These are phyloP conservation scores for Tanytarsus gracilentus DNA, from an alignment of 2,888 invertebrate genomes.

Conservation along the genomic window DNA sequence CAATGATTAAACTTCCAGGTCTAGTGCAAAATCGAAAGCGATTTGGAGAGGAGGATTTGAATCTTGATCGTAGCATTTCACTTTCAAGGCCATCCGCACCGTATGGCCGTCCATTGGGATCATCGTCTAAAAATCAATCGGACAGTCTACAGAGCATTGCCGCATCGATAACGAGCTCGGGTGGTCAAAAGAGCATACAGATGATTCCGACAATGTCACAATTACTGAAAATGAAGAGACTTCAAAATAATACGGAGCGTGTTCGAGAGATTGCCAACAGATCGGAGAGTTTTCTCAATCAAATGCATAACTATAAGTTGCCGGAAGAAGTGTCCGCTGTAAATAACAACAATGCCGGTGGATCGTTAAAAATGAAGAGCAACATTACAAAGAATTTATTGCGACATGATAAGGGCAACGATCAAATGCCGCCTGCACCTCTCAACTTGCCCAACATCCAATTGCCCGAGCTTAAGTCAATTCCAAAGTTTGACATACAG, in stretches of 20 bases:
- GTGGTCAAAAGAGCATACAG: too few species aligned
- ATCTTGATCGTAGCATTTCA: constrained; percentile 34
- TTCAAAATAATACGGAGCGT: constrained; percentile 50
- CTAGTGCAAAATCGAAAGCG: constrained; percentile 32
- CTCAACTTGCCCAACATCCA: constrained; percentile 47
- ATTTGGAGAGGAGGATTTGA: constrained; percentile 35
- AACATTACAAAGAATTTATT: constrained; percentile 37
- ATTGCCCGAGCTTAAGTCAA: constrained; percentile 39
- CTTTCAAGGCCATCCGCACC: constrained; percentile 34
- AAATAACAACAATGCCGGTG: constrained; percentile 32
- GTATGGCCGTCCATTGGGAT: constrained; percentile 34
- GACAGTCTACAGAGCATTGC: too few species aligned
- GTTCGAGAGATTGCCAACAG: constrained; percentile 48
- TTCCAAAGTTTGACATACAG: constrained; percentile 40
- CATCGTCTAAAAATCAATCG: not conserved
- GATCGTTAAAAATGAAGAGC: constrained; percentile 41
- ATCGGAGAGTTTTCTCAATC: constrained; percentile 40
- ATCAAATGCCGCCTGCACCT: constrained; percentile 42
- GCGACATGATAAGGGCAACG: constrained; percentile 32
- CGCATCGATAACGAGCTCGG: too few species aligned
- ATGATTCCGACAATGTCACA: constrained; percentile 56
- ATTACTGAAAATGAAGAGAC: constrained; percentile 51
- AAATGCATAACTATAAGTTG: constrained; percentile 33
- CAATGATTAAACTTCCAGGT: constrained; percentile 32
- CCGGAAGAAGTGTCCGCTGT: constrained; percentile 30